Base-by-base conservation (phyloP, 2,113 vertebrate genomes). In the Coptodon rendalli region DNA sequence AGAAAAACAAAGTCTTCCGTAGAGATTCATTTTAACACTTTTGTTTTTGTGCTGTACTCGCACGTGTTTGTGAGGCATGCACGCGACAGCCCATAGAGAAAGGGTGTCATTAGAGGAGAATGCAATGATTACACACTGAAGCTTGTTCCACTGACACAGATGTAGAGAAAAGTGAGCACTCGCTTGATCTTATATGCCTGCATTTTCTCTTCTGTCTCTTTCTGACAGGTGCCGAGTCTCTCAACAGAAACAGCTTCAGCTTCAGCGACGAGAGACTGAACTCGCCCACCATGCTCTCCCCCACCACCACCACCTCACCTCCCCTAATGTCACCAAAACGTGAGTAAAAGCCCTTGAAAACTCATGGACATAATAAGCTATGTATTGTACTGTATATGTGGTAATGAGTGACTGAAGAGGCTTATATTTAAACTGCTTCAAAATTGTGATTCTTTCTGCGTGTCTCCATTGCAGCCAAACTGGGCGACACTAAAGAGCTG, bases 401-500 rank as follows among this genome's bases (percentile, higher is more conserved):
- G 24, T 50, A 50, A 76, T 11, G 40, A 76, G 71, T 16, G 45
- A 78, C n/a, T 12, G 45, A 78, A 78, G 43, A 31, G 5, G 14
- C 16, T 78, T 78, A 31, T 78, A n/a, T 8, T 10, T 78, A 50
- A 78, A 52, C 45, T 50, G 43, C 71, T 29, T 40, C 76, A 90
- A 8, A 6, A 4, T 9, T 0, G 5, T 0, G 3, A 34, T 1
- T 76, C 17, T 80, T 24, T 78, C 24, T 81, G 50, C 3, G 17
- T 12, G 16, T 71, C 27, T 89, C 54, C 91, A 2, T 82, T 94
- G 43, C 96, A 99, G 98, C 98, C 91, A 99, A 98, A 95, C 97
- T 99, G 40, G 98, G 98, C 16, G 98, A 99, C 95, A 99, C 98
- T 3, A 99, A 99, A 93, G 98, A 99, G 57, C 95, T 99, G 86